Evolutionary conservation across 2,797 vertebrate species (phyloP), one percentile per base, ranked within the genome.

Genomic region (Lates japonicus): DNA sequence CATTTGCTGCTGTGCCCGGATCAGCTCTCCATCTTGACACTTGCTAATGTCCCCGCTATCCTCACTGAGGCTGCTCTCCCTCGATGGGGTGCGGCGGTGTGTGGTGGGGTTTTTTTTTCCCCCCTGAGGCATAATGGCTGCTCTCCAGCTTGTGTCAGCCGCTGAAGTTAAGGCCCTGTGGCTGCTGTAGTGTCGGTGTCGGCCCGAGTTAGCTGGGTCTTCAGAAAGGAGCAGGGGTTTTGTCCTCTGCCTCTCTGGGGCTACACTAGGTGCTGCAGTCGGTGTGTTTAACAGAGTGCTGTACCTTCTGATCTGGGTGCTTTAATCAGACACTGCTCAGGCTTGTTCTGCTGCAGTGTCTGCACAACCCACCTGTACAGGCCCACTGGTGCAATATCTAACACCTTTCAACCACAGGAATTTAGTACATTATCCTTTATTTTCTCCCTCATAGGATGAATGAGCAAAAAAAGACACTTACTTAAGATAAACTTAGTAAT

Each of bases 1-100:
- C 67, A 67, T 81, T 86, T 76, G 70, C 80, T 5, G 39, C 82
- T n/a, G 67, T 46, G 64, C 76, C 48, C 3, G 6, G 55, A 86
- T 91, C 90, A 63, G 62, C 73, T 82, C 81, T 76, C 70, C 86
- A 48, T 79, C 87, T 74, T 73, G 73, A 84, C 83, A 85, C 80
- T 85, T 84, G 83, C 78, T 91, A 88, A 87, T 82, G 81, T 86
- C 81, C 69, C 54, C 16, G 25, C 66, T 42, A 46, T 83, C 59
- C 76, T 77, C 44, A n/a, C 67, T 61, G 81, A 76, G 42, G 75
- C 59, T 49, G 22, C 78, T 82, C 72, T 74, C 59, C 37, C 55
- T 42, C 6, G 31, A 22, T 22, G 22, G n/a, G 11, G 49, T n/a
- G 14, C n/a, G 58, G 48, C 49, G 59, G 31, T 10, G 5, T 5